Base-by-base conservation (phyloP, 2,888 invertebrate species). In the Lagria hirta region DNA sequence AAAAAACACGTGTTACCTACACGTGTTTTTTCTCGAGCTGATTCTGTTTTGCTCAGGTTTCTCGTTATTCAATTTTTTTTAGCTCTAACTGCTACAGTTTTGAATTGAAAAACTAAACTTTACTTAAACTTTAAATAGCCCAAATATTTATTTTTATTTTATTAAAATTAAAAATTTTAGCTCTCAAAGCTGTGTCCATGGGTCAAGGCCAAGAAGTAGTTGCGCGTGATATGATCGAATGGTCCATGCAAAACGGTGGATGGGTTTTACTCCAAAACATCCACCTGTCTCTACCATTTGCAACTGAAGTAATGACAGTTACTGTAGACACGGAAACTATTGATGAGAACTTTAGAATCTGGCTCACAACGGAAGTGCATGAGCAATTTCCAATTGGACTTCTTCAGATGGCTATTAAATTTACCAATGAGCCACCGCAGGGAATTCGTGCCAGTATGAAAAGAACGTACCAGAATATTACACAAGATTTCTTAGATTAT, bases 211-310 rank as follows among this genome's bases (percentile, higher is more conserved):
- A 97, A 75, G 97, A 87, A 65, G 73, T 71, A 4, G 71, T 72
- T 3, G 72, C 72, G 1, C 63, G 62, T 43, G 73, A 72, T 27
- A 69, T 72, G 68, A 70, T 72, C 30, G 70, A 71, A 48, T 54
- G 53, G 3, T 65, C 70, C 0, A 69, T 71, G 63, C 35, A 66
- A 2, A 69, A 73, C 51, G 96, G 97, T 0, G 88, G 91, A 7
- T 97, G 96, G 96, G 91, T 96, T 1, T 75, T 97, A 5, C 76
- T 97, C 4, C 96, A 97, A 75, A 97, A 97, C 68, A 92, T 95
- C 58, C 97, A 97, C 71, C 74, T 97, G n/a, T 95, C 95, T 1
- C 75, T 97, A 12, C 88, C 93, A 2, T 97, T 96, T 72, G 93
- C 94, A 65, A 83, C 88, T 3, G 96, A 97, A 75, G 83, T 88